phyloP scores from a whole-genome alignment of 2,888 invertebrate species.

The Drosophila picticornis region DNA sequence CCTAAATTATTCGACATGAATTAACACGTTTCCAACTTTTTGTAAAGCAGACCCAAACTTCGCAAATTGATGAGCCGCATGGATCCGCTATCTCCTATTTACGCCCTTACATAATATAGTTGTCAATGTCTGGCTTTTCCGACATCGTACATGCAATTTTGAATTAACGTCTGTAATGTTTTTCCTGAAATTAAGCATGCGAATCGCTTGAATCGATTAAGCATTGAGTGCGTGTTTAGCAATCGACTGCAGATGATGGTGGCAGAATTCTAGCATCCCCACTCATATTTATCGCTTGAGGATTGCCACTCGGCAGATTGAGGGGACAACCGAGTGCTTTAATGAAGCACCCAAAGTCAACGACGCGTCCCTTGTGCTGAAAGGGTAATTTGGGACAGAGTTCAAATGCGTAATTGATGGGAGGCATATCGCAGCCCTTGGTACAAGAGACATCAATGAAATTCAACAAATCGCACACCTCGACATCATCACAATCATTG shows the following conservation, averaged over 20 bases:
- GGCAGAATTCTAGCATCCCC: conserved; percentile 46
- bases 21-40: not conserved
- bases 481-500: conserved; percentile 88
- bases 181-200: conserved; percentile 7
- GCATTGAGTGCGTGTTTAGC: conserved; percentile 7
- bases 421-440: conserved; percentile 80
- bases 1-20: not conserved
- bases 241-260: conserved; percentile 18
- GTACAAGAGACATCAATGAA: conserved; percentile 89
- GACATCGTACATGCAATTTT: conserved; percentile 39
- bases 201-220: conserved; percentile 14
- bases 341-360: conserved; percentile 83
- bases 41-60: not conserved
- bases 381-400: conserved; percentile 84
- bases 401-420: conserved; percentile 83
- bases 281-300: conserved; percentile 22
- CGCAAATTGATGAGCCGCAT: not conserved
- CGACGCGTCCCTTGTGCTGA: conserved; percentile 78
- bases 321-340: conserved; percentile 76
- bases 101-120: not conserved
- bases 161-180: conserved; percentile 12
- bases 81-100: not conserved
- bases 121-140: not conserved
- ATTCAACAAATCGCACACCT: conserved; percentile 89
- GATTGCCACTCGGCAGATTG: conserved; percentile 30